A percentile compares a stretch with the other conserved stretches of the same genome.
phyloP scores from a whole-genome alignment of 2,113 vertebrate species.

The Dipodomys ordii region DNA sequence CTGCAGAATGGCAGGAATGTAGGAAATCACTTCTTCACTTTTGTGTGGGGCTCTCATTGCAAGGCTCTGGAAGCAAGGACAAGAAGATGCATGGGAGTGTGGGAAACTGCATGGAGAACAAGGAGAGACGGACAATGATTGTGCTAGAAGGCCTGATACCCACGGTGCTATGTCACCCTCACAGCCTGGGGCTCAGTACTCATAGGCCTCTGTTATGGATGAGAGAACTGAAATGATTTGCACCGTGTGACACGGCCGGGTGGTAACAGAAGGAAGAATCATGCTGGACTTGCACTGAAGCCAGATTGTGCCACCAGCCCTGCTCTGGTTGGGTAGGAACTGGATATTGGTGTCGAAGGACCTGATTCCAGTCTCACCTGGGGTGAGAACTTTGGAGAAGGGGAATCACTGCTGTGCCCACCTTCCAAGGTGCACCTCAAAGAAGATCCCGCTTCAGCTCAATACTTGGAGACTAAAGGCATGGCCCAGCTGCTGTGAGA shows the following conservation, averaged over 20 bases:
- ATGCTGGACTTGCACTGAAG: background rate
- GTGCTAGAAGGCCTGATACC: background rate
- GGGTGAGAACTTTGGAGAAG: background rate
- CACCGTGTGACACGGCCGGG: background rate
- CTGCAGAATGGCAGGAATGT: background rate
- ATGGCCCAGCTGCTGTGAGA: background rate
- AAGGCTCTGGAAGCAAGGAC: background rate
- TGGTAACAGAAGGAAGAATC: background rate
- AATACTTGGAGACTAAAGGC: fast-evolving
- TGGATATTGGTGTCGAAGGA: background rate
- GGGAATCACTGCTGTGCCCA: background rate
- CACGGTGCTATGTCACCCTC: background rate
- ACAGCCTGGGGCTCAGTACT: background rate
- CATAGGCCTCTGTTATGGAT: background rate
- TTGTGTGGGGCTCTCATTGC: background rate
- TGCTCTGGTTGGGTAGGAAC: background rate
- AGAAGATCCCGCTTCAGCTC: background rate
- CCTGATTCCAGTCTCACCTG: background rate
- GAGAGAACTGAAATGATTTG: background rate
- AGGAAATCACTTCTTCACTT: background rate
- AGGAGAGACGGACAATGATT: background rate
- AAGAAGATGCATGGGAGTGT: background rate
- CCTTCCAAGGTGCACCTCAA: background rate
- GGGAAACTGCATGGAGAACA: background rate
- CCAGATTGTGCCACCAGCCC: background rate